phyloP scores from a whole-genome alignment of 2,113 vertebrate species.

The Lathamus discolor region DNA sequence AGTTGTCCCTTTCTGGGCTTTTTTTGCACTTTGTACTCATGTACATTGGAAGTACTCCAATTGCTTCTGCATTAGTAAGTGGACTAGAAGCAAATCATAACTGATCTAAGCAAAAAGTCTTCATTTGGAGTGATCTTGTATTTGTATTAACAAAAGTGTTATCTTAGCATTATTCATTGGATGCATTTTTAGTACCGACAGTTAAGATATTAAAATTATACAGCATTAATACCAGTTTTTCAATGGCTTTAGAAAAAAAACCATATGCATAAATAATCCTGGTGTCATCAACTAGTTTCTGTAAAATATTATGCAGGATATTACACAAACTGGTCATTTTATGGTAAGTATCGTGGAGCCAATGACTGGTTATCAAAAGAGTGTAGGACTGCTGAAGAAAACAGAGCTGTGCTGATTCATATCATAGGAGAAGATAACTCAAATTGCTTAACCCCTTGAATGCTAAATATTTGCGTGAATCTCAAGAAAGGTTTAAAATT shows the following conservation, averaged over 20 bases:
- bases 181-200: conserved; percentile 27
- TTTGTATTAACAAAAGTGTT: conserved; percentile 30
- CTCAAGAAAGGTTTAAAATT: background rate
- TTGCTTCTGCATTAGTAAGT: conserved; percentile 23
- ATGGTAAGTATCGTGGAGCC: background rate
- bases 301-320: conserved; percentile 42
- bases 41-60: background rate
- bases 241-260: conserved; percentile 22
- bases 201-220: conserved; percentile 57
- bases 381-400: background rate
- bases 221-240: conserved; percentile 26
- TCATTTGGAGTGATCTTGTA: background rate
- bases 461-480: background rate
- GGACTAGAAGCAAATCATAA: conserved; percentile 31
- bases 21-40: background rate
- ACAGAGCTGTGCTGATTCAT: background rate
- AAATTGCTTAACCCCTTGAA: conserved; percentile 2
- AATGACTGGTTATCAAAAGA: background rate
- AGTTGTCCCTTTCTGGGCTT: background rate
- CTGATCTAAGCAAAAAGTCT: conserved; percentile 8
- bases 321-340: conserved; percentile 12
- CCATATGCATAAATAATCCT: conserved; percentile 10
- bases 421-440: background rate
- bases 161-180: conserved; percentile 41
- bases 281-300: conserved; percentile 13